phyloP scores from a whole-genome alignment of 2,797 vertebrate genomes.

The Adelosebastes latens region DNA sequence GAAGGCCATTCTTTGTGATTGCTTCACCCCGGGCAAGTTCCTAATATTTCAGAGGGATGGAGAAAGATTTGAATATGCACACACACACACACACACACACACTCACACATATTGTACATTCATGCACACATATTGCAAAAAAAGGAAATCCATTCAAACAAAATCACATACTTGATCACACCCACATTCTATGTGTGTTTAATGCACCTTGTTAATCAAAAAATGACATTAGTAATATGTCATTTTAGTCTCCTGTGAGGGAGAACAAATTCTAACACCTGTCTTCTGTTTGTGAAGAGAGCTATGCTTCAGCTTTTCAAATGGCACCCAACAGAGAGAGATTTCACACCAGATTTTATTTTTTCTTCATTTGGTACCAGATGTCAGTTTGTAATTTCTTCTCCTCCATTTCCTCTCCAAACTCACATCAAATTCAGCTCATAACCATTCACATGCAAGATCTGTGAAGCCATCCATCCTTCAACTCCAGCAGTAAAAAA shows the following conservation, averaged over 20 bases:
- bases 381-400: not conserved
- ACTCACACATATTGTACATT: not conserved
- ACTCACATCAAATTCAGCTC: conserved; percentile 10
- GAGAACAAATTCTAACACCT: not conserved
- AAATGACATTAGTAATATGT: conserved; percentile 16
- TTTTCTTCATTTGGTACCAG: not conserved
- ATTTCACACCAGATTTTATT: not conserved
- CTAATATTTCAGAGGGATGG: not conserved
- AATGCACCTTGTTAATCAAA: conserved; percentile 8
- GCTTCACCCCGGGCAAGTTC: conserved; percentile 9
- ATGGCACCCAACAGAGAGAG: not conserved
- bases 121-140: not conserved
- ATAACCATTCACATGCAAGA: not conserved
- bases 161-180: not conserved
- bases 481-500: not conserved
- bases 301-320: not conserved
- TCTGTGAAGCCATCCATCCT: not conserved
- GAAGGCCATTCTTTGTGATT: conserved; percentile 12
- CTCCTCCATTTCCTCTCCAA: not conserved
- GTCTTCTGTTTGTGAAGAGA: not conserved
- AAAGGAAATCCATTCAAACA: not conserved
- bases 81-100: not conserved
- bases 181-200: not conserved
- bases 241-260: not conserved
- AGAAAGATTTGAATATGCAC: not conserved